Base-by-base conservation (phyloP, 2,888 invertebrate genomes). In the Leucoma salicis region DNA sequence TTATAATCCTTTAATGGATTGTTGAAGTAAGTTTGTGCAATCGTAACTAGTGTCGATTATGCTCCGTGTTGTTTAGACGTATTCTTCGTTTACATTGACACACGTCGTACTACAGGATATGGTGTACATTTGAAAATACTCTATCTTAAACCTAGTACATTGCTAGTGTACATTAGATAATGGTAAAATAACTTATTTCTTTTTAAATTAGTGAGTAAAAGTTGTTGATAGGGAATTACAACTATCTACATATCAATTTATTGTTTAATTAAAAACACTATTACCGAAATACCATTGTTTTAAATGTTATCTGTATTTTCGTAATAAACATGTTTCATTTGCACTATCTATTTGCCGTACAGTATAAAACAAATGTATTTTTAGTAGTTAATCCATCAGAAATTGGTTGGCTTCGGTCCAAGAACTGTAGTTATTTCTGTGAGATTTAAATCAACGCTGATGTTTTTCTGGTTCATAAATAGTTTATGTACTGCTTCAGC, bases 391-490 rank as follows among this genome's bases (percentile, higher is more conserved):
- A 70, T 69, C 66, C 54, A 69, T 72, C 65, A 63, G 53, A 58
- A 63, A 67, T 68, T 58, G 49, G 55, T 71, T 74, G 74, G 76
- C 72, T 38, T 46, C 37, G 39, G 43, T 68, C 73, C 72, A 66
- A 42, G 8, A 40, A 42, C 46, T 49, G 53, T 28, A 57, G 41
- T 46, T 48, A 51, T 60, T 57, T 47, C 44, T 36, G 42, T 38
- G 39, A 42, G 40, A 50, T 61, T 52, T 46, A 57, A 54, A 59
- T 56, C 37, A 60, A 59, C 43, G 57, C 53, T 50, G 40, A 49
- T 56, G 53, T 47, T 49, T 12, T 50, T 31, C 44, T 51, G 44
- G 47, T 58, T 36, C 42, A 46, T 49, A 49, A 50, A 46, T 49
- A 53, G 49, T 42, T 31, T 14, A 15, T 31, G 5, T 15, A 31